Evolutionary conservation across 2,113 vertebrate genomes (phyloP), one percentile per base, ranked within the genome.

Genomic region (Tretioscincus oriximinensis): DNA sequence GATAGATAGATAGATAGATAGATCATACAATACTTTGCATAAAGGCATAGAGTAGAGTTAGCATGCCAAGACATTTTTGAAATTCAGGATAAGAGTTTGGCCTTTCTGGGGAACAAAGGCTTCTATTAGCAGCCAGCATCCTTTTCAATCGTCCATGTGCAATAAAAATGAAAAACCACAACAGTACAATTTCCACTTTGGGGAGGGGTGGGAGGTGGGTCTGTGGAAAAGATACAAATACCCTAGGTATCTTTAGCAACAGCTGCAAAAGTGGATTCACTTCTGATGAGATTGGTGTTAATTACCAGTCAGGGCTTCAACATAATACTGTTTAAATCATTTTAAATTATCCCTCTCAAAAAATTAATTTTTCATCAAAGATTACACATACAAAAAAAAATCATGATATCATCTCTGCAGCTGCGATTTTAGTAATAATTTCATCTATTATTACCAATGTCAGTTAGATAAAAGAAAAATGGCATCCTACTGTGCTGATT

Each of bases 401-500:
- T 96, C 97, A 96, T 97, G 96, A 96, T 97, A 97, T 97, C 96
- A 96, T 97, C 95, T 96, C 90, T 94, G 93, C 93, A 96, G 95
- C 95, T 96, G 95, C 94, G 94, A 97, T 96, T 82, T 97, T 96
- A 96, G 95, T 96, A 96, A 97, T 97, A 94, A 96, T 97, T 97
- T 96, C 93, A 95, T 95, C 96, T 96, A 96, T 98, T 97, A 98
- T 98, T 98, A 96, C 95, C 96, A 93, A 94, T 96, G 97, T 96
- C 93, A 93, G 94, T 95, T 94, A 95, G 95, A 97, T 97, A 97
- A 97, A 97, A 96, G 95, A 95, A 95, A 97, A 97, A 96, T 95
- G 94, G 93, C 94, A 95, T 95, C 96, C 95, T 91, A 94, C 96
- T 94, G 95, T 94, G 96, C 95, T 88, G 93, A 94, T 96, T 96